A percentile compares a stretch with the other conserved stretches of the same genome.
Conservation (phyloP, 1,140 invertebrate genomes). For the Apis florea region DNA sequence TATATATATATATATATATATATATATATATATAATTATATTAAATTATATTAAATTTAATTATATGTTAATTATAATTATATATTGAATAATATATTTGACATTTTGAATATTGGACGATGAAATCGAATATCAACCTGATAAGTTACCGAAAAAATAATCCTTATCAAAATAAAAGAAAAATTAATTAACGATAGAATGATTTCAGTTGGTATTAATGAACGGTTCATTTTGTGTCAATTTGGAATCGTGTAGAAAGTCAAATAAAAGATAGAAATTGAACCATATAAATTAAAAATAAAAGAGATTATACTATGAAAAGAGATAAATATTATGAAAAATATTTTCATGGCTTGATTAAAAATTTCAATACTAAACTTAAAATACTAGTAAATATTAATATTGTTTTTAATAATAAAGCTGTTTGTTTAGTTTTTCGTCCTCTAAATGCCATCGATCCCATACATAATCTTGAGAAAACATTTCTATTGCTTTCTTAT, state of each 20-base stretch:
- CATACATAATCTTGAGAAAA: constrained; percentile 17
- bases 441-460: constrained; percentile 20
- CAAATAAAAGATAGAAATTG: constrained; percentile 17
- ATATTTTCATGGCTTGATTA: too few species aligned
- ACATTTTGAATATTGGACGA: background rate
- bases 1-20: too few species aligned
- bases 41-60: too few species aligned
- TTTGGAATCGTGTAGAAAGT: background rate
- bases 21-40: too few species aligned
- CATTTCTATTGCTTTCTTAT: background rate
- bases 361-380: constrained; percentile 37
- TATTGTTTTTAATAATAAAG: constrained; percentile 52
- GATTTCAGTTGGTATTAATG: constrained; percentile 36
- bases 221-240: constrained; percentile 1
- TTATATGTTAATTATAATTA: too few species aligned
- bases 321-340: constrained; percentile 31
- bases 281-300: background rate
- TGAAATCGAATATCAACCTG: too few species aligned
- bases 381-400: constrained; percentile 68
- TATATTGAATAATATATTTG: too few species aligned
- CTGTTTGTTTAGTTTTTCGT: constrained; percentile 19
- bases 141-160: background rate
- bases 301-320: too few species aligned
- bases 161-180: too few species aligned
- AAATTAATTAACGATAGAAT: constrained; percentile 17